These are phyloP conservation scores for Lochmaea crataegi DNA, from an alignment of 2,888 invertebrate genomes.

Conservation along the genomic window DNA sequence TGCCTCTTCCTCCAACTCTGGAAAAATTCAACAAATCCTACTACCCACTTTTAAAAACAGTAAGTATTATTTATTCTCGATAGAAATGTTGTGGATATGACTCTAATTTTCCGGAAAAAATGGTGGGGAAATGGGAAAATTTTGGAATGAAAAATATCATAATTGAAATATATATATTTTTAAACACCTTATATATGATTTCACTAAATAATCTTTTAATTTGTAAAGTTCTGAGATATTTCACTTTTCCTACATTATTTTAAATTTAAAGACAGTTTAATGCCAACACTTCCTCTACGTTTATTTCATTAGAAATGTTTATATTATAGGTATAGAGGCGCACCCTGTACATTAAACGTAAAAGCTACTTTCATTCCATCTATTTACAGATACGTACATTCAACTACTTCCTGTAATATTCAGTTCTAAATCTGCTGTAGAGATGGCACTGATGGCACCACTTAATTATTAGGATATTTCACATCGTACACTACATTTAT, in stretches of 20 bases:
- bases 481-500: neutral
- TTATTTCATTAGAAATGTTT: too few species aligned
- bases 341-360: neutral
- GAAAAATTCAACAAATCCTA: constrained; percentile 50
- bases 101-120: too few species aligned
- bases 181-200: too few species aligned
- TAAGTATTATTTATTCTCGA: constrained; percentile 45
- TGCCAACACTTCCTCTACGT: too few species aligned
- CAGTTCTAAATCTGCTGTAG: neutral
- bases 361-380: neutral
- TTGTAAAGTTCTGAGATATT: too few species aligned
- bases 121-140: too few species aligned
- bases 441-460: neutral
- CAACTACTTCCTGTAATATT: neutral
- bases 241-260: too few species aligned
- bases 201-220: too few species aligned
- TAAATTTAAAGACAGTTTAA: too few species aligned
- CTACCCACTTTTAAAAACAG: constrained; percentile 57
- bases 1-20: constrained; percentile 52
- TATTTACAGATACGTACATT: neutral
- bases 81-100: neutral
- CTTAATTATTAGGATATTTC: neutral
- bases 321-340: neutral
- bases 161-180: too few species aligned
- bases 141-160: too few species aligned